Percentiles rank a stretch among this genome's conserved stretches.
Conservation (phyloP, 92 coral and sea anemone genomes). For the Porites lobata region DNA sequence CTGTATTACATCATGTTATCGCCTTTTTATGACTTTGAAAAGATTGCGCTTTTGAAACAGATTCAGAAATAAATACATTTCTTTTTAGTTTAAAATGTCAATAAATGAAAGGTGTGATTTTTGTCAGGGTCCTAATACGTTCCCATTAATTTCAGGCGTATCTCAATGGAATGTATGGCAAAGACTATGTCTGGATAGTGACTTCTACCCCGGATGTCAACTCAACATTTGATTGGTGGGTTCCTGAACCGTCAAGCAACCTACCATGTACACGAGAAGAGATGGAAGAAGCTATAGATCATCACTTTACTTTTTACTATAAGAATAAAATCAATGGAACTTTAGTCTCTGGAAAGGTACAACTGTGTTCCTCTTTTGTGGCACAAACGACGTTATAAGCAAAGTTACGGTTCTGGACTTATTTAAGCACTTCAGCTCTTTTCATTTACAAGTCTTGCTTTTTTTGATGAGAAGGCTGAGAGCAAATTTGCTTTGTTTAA, state of each 20-base stretch:
- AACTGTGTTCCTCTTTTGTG: not conserved
- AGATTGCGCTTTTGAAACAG: too few species aligned
- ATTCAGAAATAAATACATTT: too few species aligned
- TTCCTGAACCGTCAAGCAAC: conserved; percentile 62
- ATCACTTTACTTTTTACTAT: conserved; percentile 66
- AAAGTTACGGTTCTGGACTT: too few species aligned
- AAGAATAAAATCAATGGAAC: conserved; percentile 43
- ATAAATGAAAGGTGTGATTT: not conserved
- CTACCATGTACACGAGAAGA: conserved; percentile 58
- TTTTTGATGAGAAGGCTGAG: too few species aligned
- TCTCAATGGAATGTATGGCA: conserved; percentile 85
- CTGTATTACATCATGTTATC: too few species aligned
- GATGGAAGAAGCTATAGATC: conserved; percentile 59
- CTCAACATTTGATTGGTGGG: conserved; percentile 84
- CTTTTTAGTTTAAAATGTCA: too few species aligned
- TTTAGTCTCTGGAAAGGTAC: conserved; percentile 56
- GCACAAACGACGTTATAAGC: not conserved
- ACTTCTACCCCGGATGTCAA: conserved; percentile 52
- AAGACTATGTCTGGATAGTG: conserved; percentile 92
- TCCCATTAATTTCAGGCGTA: conserved; percentile 74
- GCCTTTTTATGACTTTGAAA: too few species aligned
- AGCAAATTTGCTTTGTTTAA: too few species aligned
- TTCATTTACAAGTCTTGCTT: too few species aligned
- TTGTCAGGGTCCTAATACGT: not conserved
- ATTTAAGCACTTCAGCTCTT: too few species aligned